These are phyloP conservation scores for Pogoniulus pusillus DNA, from an alignment of 2,797 vertebrate species.

Conservation along the genomic window DNA sequence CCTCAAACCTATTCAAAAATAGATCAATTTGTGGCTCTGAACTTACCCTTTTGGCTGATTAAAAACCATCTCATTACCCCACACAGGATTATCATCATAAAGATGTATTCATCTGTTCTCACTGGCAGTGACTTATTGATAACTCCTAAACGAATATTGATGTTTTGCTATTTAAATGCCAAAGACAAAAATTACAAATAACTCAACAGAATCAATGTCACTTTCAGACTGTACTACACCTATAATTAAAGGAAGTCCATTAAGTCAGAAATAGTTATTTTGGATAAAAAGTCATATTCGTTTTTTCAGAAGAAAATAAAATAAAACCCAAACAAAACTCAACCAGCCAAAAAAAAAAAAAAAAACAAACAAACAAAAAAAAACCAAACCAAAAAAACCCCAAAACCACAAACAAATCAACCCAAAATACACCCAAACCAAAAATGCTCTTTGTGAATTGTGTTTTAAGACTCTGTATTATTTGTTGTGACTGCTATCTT, in stretches of 20 bases:
- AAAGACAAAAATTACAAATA: background rate
- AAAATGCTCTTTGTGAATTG: fast-evolving
- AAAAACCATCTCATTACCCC: conserved; percentile 2
- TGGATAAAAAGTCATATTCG: background rate
- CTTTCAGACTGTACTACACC: background rate
- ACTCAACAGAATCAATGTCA: background rate
- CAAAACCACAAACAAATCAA: too few species aligned
- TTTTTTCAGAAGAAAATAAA: background rate
- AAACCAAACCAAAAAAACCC: too few species aligned
- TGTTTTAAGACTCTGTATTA: background rate
- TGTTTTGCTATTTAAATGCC: background rate
- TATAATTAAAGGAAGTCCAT: background rate
- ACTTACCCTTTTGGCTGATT: background rate
- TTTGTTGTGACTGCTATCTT: background rate
- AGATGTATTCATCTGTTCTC: background rate
- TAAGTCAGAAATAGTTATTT: background rate
- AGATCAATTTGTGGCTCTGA: background rate
- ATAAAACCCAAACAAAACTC: too few species aligned
- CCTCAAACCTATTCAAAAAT: background rate
- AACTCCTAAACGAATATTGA: background rate
- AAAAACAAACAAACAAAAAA: too few species aligned
- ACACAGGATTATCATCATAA: background rate
- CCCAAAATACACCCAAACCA: too few species aligned
- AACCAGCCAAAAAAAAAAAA: too few species aligned
- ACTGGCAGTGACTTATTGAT: background rate